Evolutionary conservation across 2,113 vertebrate species (phyloP).

Genomic region (Lasiurus borealis): DNA sequence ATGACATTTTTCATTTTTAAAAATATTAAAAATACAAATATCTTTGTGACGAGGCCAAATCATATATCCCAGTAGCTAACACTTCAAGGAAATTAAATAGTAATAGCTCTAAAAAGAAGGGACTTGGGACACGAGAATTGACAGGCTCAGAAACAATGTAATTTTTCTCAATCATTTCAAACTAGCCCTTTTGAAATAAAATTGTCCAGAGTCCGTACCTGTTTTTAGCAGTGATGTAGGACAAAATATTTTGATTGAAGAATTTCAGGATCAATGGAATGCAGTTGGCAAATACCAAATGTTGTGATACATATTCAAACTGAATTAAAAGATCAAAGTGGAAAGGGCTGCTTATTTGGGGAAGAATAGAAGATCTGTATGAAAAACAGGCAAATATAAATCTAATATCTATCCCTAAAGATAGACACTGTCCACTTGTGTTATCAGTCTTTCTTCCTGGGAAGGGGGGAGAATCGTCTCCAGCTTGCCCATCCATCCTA

Average conservation of each 20-base stretch:
- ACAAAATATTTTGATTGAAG: constrained; percentile 99
- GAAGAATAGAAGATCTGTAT: background rate
- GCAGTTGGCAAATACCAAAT: constrained; percentile 99
- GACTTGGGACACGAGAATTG: background rate
- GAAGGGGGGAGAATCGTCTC: background rate
- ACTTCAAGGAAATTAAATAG: constrained; percentile 29
- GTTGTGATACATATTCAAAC: constrained; percentile 98
- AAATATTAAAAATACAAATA: constrained; percentile 55
- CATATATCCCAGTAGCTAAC: background rate
- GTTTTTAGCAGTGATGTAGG: constrained; percentile 98
- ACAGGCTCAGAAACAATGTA: background rate
- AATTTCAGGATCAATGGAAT: constrained; percentile 99
- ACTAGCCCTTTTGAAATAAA: constrained; percentile 45
- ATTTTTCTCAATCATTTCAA: constrained; percentile 16
- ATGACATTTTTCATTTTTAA: constrained; percentile 47
- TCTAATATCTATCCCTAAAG: constrained; percentile 20
- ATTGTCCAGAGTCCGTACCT: constrained; percentile 87
- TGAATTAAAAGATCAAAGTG: constrained; percentile 83
- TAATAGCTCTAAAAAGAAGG: constrained; percentile 6
- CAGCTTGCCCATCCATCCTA: background rate
- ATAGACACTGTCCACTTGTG: background rate
- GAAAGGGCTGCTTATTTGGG: constrained; percentile 55
- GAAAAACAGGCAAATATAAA: background rate
- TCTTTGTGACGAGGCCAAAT: constrained; percentile 7
- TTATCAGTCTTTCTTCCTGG: background rate